A percentile compares a stretch with the other conserved stretches of the same genome.
These are phyloP conservation scores for Drosophila austrosaltans DNA, from an alignment of 2,888 invertebrate species.

Conservation along the genomic window DNA sequence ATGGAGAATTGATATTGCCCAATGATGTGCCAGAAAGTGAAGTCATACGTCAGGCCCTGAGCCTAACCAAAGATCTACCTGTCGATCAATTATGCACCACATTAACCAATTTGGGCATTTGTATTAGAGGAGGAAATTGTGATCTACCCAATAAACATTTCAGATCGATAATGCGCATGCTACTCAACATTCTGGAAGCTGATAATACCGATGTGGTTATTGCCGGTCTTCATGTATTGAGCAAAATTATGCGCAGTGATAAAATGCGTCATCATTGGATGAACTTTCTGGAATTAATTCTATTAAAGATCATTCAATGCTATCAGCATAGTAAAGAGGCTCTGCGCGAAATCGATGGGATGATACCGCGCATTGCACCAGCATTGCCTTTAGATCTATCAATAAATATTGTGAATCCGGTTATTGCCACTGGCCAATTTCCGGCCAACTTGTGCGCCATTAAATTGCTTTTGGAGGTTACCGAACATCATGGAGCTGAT, in stretches of 20 bases:
- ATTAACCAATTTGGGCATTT: constrained; percentile 83
- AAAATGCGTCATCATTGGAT: constrained; percentile 91
- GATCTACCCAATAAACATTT: constrained; percentile 85
- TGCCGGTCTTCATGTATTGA: constrained; percentile 91
- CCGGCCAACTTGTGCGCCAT: constrained; percentile 96
- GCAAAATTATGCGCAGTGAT: constrained; percentile 92
- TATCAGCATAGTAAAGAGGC: constrained; percentile 91
- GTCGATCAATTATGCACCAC: constrained; percentile 82
- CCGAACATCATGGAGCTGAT: constrained; percentile 89
- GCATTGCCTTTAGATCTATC: constrained; percentile 92
- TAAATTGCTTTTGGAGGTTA: constrained; percentile 94
- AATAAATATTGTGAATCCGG: constrained; percentile 88
- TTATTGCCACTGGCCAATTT: constrained; percentile 93
- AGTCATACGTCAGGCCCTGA: constrained; percentile 83
- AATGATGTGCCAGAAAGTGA: constrained; percentile 84
- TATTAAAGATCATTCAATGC: constrained; percentile 94
- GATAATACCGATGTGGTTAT: constrained; percentile 87
- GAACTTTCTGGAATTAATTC: constrained; percentile 95
- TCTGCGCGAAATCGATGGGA: constrained; percentile 93
- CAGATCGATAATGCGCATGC: constrained; percentile 88
- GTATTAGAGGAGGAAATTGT: constrained; percentile 84
- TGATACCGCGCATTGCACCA: constrained; percentile 89
- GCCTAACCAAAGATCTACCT: constrained; percentile 79
- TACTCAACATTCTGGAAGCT: constrained; percentile 88
- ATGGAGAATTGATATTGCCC: constrained; percentile 86